Percentiles rank a stretch among this genome's conserved stretches.
Conservation (phyloP, 2,888 invertebrate genomes). For the Deroplatys truncata region DNA sequence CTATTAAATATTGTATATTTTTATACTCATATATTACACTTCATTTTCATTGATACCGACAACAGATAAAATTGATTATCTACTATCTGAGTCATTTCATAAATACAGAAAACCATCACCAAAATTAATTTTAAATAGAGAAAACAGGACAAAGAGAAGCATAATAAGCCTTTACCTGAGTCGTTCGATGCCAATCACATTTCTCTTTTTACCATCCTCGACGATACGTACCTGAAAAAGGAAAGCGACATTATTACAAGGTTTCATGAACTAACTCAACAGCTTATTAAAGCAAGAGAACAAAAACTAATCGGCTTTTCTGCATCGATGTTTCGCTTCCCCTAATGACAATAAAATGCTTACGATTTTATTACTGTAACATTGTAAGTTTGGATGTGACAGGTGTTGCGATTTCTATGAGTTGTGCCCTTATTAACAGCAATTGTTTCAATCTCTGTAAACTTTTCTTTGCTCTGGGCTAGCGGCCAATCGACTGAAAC, state of each 20-base stretch:
- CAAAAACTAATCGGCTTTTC: background rate
- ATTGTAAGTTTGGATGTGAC: background rate
- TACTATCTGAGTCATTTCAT: no score
- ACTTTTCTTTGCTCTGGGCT: background rate
- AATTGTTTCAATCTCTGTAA: background rate
- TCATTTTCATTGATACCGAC: no score
- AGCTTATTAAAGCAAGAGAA: background rate
- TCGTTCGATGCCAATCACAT: background rate
- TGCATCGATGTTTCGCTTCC: background rate
- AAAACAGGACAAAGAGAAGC: background rate
- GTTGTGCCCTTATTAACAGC: background rate
- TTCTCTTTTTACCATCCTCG: background rate
- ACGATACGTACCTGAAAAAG: background rate
- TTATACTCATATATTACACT: no score
- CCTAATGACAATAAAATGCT: background rate
- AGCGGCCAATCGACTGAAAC: background rate
- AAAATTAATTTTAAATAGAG: no score
- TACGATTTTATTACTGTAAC: background rate
- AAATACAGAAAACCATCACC: no score
- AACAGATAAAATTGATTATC: no score
- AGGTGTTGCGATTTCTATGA: background rate
- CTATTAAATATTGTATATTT: no score
- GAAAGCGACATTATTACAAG: background rate
- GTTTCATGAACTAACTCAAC: background rate
- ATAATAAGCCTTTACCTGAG: background rate